These are phyloP conservation scores for Geopemphigus sp. DNA, from an alignment of 1,140 invertebrate species.

Conservation along the genomic window DNA sequence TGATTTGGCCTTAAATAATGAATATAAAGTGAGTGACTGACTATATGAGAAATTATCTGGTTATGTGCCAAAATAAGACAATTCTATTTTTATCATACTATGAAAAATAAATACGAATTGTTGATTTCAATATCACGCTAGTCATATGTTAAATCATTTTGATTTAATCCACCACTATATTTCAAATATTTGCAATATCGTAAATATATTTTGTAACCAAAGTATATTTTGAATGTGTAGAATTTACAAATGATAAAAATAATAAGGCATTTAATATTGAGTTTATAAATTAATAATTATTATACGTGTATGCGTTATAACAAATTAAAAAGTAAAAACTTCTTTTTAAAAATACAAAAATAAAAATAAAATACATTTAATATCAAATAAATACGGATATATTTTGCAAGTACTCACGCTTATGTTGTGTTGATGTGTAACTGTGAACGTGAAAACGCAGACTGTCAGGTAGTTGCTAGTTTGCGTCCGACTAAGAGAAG, in stretches of 20 bases:
- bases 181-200: neutral
- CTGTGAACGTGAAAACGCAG: constrained; percentile 46
- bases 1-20: constrained; percentile 34
- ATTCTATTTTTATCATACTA: constrained; percentile 34
- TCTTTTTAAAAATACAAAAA: neutral
- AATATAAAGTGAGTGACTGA: constrained; percentile 34
- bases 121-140: neutral
- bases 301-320: neutral
- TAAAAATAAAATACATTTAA: neutral
- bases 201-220: neutral
- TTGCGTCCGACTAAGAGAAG: constrained; percentile 25
- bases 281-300: too few relatives aligned
- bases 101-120: constrained; percentile 11
- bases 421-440: constrained; percentile 20
- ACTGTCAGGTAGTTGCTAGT: constrained; percentile 40
- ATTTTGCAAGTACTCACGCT: constrained; percentile 11
- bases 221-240: neutral
- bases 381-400: neutral
- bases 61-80: constrained; percentile 22
- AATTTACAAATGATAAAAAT: neutral
- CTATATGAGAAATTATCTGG: constrained; percentile 22
- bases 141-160: neutral
- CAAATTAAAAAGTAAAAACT: neutral
- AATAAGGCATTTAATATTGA: neutral
- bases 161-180: neutral